Percentiles rank a stretch among this genome's conserved stretches.
These are phyloP conservation scores for Aleiodes testaceus DNA, from an alignment of 2,888 invertebrate species.

Conservation along the genomic window DNA sequence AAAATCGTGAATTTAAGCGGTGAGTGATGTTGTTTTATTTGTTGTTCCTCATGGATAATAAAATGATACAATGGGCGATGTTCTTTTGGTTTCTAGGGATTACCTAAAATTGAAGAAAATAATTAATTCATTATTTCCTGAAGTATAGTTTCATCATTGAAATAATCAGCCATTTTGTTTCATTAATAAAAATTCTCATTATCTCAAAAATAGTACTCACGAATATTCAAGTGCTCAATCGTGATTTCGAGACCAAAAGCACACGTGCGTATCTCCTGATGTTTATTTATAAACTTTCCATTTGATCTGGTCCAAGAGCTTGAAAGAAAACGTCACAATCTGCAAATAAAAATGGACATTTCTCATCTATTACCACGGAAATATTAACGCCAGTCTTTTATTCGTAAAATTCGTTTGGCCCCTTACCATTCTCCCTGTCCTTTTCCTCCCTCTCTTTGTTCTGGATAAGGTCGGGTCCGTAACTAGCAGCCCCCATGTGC, in stretches of 20 bases:
- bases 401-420: conserved; percentile 48
- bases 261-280: neutral
- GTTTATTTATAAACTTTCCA: conserved; percentile 6
- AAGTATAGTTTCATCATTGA: too few species aligned
- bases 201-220: neutral
- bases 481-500: conserved; percentile 37
- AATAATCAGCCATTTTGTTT: too few species aligned
- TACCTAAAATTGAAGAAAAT: too few species aligned
- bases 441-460: conserved; percentile 20
- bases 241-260: conserved; percentile 2
- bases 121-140: too few species aligned
- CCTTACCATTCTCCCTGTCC: conserved; percentile 23
- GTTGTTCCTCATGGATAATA: too few species aligned
- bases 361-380: neutral
- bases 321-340: neutral
- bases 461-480: neutral
- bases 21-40: too few species aligned
- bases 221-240: neutral
- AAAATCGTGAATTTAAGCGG: too few species aligned
- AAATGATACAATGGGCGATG: too few species aligned
- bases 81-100: too few species aligned
- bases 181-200: neutral
- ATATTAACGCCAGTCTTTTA: neutral
- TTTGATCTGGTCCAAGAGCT: neutral
- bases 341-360: too few species aligned